Conservation (phyloP, 2,113 vertebrate species). For the Gila orcuttii region DNA sequence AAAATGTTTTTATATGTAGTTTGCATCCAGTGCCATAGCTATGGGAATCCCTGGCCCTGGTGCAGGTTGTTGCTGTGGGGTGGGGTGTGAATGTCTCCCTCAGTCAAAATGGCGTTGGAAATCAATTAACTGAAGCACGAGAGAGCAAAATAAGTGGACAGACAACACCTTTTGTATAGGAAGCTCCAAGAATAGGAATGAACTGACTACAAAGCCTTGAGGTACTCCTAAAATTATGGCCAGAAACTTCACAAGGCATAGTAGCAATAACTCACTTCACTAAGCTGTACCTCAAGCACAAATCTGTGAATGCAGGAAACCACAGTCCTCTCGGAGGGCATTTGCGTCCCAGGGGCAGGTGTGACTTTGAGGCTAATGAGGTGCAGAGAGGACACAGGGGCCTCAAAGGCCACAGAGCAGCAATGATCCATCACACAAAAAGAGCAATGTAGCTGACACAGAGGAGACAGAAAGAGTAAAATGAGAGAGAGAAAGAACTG, state of each 20-base stretch:
- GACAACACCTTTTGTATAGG: too few species aligned
- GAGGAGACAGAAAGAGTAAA: not conserved
- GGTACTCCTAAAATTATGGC: constrained; percentile 1
- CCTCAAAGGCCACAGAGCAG: constrained; percentile 35
- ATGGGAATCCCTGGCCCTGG: too few species aligned
- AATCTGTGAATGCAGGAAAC: not conserved
- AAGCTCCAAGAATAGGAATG: not conserved
- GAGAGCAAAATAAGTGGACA: too few species aligned
- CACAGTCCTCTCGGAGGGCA: not conserved
- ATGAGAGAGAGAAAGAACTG: not conserved
- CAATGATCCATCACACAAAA: constrained; percentile 54
- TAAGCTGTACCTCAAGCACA: constrained; percentile 15
- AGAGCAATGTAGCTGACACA: constrained; percentile 50
- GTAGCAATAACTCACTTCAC: constrained; percentile 7
- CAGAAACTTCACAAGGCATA: not conserved
- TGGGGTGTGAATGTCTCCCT: too few species aligned
- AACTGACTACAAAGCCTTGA: not conserved
- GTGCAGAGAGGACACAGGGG: constrained; percentile 34
- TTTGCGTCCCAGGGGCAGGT: constrained; percentile 39
- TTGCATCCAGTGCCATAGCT: too few species aligned
- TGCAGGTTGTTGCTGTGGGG: too few species aligned
- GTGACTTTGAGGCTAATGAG: constrained; percentile 48
- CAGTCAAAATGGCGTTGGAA: not conserved
- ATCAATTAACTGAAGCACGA: not conserved
- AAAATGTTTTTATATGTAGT: too few species aligned